phyloP scores from a whole-genome alignment of 1,140 invertebrate species.

The Acromyrmex echinatior region DNA sequence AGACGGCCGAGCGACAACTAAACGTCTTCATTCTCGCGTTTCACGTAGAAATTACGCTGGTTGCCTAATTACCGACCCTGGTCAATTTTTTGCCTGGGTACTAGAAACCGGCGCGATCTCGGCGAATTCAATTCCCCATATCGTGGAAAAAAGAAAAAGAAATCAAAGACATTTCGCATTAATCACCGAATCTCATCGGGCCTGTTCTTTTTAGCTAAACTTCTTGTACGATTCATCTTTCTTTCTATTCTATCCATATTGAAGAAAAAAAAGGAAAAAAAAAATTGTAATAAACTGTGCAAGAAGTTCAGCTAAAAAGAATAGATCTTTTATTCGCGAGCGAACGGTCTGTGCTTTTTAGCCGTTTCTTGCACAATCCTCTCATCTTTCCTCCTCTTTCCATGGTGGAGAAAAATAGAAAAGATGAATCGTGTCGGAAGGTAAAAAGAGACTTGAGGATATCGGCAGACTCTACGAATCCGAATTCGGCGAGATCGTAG shows the following conservation, averaged over 20 bases:
- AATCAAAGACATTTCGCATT: background rate
- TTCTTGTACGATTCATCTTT: no score
- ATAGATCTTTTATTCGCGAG: background rate
- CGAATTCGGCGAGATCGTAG: constrained; percentile 14
- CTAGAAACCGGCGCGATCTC: background rate
- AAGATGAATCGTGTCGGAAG: no score
- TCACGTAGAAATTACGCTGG: constrained; percentile 30
- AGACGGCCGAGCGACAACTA: constrained; percentile 29
- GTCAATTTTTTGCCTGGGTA: background rate
- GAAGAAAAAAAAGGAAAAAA: no score
- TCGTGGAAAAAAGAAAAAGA: background rate
- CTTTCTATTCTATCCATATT: no score
- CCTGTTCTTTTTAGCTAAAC: no score
- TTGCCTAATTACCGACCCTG: constrained; percentile 37
- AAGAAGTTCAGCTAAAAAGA: no score
- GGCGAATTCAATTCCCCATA: background rate
- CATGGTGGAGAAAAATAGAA: no score
- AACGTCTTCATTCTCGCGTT: constrained; percentile 20
- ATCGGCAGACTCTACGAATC: no score
- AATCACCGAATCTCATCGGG: background rate
- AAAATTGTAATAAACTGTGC: no score
- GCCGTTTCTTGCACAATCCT: no score
- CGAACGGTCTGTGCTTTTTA: background rate
- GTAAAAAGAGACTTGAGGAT: no score
- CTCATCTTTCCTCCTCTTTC: no score